These are phyloP conservation scores for Sebastolobus altivelis DNA, from an alignment of 2,797 vertebrate genomes.

Conservation along the genomic window DNA sequence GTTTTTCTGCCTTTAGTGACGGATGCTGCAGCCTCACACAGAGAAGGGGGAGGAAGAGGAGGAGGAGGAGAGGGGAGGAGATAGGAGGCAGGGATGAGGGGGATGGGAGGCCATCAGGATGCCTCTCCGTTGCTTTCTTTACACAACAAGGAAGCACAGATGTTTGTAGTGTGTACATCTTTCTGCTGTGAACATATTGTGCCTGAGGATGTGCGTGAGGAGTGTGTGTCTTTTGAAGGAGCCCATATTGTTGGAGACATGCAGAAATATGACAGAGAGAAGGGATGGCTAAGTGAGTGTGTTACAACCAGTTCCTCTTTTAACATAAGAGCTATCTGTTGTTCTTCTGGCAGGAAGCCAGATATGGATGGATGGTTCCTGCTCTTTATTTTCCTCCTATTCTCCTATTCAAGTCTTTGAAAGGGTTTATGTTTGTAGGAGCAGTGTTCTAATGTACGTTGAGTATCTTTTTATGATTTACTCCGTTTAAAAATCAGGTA, in stretches of 20 bases:
- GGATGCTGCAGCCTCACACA: slow-evolving; percentile 39
- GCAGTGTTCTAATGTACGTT: not conserved
- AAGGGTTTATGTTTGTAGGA: not conserved
- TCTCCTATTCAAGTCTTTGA: not conserved
- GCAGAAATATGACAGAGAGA: not conserved
- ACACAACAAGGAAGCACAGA: slow-evolving; percentile 61
- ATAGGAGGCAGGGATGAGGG: slow-evolving; percentile 55
- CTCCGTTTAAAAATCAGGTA: not conserved
- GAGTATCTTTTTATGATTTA: not conserved
- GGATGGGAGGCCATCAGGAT: slow-evolving; percentile 74
- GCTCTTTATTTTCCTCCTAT: not conserved
- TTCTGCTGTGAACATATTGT: slow-evolving; percentile 32
- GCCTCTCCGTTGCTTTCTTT: slow-evolving; percentile 47
- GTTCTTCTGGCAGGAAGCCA: slow-evolving; percentile 15
- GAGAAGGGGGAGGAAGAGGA: slow-evolving; percentile 21
- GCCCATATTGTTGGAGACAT: not conserved
- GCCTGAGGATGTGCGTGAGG: slow-evolving; percentile 23
- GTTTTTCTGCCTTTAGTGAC: slow-evolving; percentile 43
- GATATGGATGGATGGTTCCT: not conserved
- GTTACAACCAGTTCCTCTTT: slow-evolving; percentile 16
- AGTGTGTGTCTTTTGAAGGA: slow-evolving; percentile 16
- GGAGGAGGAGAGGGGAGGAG: slow-evolving; percentile 17
- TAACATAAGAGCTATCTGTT: slow-evolving; percentile 18
- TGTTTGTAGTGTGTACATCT: slow-evolving; percentile 42
- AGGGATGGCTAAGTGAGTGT: slow-evolving; percentile 1